Conservation (phyloP, 1,140 invertebrate species). For the Drosophila kurseongensis region DNA sequence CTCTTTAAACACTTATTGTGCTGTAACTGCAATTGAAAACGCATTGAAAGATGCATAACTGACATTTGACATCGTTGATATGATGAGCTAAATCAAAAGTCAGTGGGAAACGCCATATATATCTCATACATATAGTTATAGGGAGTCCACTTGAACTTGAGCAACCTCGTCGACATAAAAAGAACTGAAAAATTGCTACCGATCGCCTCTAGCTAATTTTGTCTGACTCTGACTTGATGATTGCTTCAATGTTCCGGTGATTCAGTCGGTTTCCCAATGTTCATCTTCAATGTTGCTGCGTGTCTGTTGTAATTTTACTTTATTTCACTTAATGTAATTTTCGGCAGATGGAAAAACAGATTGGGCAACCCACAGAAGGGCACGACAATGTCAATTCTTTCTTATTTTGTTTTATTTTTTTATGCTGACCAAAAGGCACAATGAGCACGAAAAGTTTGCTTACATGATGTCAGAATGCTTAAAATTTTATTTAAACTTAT, state of each 20-base stretch:
- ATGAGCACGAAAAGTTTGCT: constrained; percentile 1
- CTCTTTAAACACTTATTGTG: constrained; percentile 26
- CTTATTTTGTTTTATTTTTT: constrained; percentile 5
- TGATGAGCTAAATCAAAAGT: constrained; percentile 7
- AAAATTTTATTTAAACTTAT: constrained; percentile 8
- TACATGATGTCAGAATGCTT: constrained; percentile 8
- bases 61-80: constrained; percentile 63
- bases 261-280: constrained; percentile 17
- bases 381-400: constrained; percentile 51
- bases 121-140: no score
- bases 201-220: constrained; percentile 32
- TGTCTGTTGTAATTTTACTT: constrained; percentile 38
- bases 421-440: constrained; percentile 6
- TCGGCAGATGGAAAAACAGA: constrained; percentile 14
- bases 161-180: constrained; percentile 27
- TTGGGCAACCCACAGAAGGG: constrained; percentile 27
- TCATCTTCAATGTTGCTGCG: constrained; percentile 22
- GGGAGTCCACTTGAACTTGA: constrained; percentile 51
- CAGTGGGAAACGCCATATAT: background rate
- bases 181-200: constrained; percentile 20
- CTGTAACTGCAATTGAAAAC: constrained; percentile 66
- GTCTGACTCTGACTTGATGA: constrained; percentile 28
- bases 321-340: constrained; percentile 25
- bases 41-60: constrained; percentile 53
- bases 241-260: constrained; percentile 29